Conservation (phyloP, 1,140 invertebrate species). For the Orchesella cincta region DNA sequence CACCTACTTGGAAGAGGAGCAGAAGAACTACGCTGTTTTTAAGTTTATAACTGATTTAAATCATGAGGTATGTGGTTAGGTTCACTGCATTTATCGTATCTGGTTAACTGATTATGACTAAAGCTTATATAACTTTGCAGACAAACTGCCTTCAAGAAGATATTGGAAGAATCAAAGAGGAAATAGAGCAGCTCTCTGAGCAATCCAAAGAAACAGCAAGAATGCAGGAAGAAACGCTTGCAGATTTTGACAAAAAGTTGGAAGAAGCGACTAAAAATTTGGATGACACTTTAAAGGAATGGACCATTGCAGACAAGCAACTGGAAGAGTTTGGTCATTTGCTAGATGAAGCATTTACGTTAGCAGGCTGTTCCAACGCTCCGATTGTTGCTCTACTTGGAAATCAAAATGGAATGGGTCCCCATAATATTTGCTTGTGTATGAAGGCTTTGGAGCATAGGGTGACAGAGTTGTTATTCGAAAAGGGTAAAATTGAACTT, state of each 20-base stretch:
- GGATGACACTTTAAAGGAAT: neutral
- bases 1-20: slow-evolving; percentile 37
- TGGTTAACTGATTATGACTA: neutral
- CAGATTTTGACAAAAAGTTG: neutral
- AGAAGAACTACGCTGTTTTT: slow-evolving; percentile 43
- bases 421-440: slow-evolving; percentile 34
- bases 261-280: neutral
- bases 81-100: neutral
- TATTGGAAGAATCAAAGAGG: slow-evolving; percentile 24
- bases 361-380: slow-evolving; percentile 34
- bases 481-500: neutral
- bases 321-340: slow-evolving; percentile 22
- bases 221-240: neutral
- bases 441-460: slow-evolving; percentile 42
- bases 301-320: neutral
- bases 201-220: neutral
- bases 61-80: slow-evolving; percentile 35
- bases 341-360: slow-evolving; percentile 35
- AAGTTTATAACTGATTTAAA: slow-evolving; percentile 45
- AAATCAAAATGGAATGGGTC: slow-evolving; percentile 35
- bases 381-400: slow-evolving; percentile 44
- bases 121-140: slow-evolving; percentile 6
- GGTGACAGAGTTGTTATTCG: slow-evolving; percentile 29
- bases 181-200: neutral
- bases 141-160: slow-evolving; percentile 25